Conservation (phyloP, 2,888 invertebrate species). For the Colletes collaris region DNA sequence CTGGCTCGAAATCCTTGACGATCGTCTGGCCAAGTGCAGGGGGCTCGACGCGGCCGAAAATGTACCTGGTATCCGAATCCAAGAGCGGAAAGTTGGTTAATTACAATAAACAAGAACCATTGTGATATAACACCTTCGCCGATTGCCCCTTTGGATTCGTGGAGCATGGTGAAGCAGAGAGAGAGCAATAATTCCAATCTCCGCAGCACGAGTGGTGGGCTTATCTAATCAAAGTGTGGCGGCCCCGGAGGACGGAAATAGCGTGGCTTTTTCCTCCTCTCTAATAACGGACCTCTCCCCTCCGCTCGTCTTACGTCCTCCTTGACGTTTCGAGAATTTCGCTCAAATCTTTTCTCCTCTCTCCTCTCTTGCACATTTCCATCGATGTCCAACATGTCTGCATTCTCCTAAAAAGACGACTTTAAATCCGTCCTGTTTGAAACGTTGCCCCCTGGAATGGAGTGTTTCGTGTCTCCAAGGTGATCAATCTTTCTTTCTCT, state of each 20-base stretch:
- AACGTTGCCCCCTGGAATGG: too few relatives aligned
- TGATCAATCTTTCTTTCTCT: too few relatives aligned
- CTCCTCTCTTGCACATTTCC: too few relatives aligned
- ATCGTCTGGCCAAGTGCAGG: background rate
- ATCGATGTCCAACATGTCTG: too few relatives aligned
- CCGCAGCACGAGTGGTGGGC: slow-evolving; percentile 67
- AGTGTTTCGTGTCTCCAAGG: too few relatives aligned
- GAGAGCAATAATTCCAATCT: slow-evolving; percentile 68
- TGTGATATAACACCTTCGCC: slow-evolving; percentile 64
- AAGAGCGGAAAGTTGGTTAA: slow-evolving; percentile 52
- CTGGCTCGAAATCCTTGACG: too few relatives aligned
- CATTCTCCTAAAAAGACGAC: too few relatives aligned
- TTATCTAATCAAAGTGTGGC: slow-evolving; percentile 77
- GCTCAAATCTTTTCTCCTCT: slow-evolving; percentile 13
- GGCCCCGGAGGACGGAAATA: slow-evolving; percentile 77
- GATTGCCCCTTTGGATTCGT: slow-evolving; percentile 47
- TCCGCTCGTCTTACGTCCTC: slow-evolving; percentile 71
- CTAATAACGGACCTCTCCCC: slow-evolving; percentile 68
- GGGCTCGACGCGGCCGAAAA: slow-evolving; percentile 1
- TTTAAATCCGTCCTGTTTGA: too few relatives aligned
- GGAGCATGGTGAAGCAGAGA: slow-evolving; percentile 40
- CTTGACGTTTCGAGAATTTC: slow-evolving; percentile 63
- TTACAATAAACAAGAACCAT: slow-evolving; percentile 60
- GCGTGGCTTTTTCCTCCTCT: slow-evolving; percentile 76
- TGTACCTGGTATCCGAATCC: slow-evolving; percentile 33